Conservation (phyloP, 2,888 invertebrate species). For the Cordylochernes scorpioides region DNA sequence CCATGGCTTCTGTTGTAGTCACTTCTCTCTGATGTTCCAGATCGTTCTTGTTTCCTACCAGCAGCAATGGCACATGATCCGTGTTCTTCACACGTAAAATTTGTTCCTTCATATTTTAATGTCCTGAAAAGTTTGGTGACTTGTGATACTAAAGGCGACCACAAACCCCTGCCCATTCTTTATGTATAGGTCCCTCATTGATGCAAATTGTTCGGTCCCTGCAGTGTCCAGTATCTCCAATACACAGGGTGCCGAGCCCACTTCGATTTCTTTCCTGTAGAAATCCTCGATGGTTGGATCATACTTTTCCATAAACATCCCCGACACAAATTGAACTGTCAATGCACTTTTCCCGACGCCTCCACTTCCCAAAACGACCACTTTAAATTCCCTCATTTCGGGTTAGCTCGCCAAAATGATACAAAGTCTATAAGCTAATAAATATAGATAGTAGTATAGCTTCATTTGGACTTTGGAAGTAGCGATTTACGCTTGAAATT, state of each 20-base stretch:
- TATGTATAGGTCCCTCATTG: conserved; percentile 97
- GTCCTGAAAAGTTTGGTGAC: conserved; percentile 88
- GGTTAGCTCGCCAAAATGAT: too few relatives aligned
- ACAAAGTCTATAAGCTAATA: too few relatives aligned
- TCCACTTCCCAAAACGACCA: conserved; percentile 96
- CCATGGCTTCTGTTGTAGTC: conserved; percentile 56
- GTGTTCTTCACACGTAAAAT: conserved; percentile 82
- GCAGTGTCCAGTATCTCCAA: conserved; percentile 97
- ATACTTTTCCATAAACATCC: conserved; percentile 99
- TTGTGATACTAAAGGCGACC: conserved; percentile 90
- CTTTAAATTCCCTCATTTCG: conserved; percentile 99
- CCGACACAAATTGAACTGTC: conserved; percentile 97
- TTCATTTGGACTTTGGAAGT: too few relatives aligned
- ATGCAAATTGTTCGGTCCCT: conserved; percentile 94
- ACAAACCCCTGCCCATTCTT: conserved; percentile 98
- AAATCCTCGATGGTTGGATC: conserved; percentile 99
- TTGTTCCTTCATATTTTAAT: conserved; percentile 92
- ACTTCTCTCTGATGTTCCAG: conserved; percentile 95
- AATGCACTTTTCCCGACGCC: conserved; percentile 99
- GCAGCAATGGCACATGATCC: conserved; percentile 78
- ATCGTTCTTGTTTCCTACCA: conserved; percentile 90
- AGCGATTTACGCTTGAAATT: too few relatives aligned
- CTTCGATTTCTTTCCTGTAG: conserved; percentile 97
- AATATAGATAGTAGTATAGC: too few relatives aligned
- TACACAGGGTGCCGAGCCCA: conserved; percentile 93